Conservation (phyloP, 2,113 vertebrate genomes). For the Tragelaphus strepsiceros region DNA sequence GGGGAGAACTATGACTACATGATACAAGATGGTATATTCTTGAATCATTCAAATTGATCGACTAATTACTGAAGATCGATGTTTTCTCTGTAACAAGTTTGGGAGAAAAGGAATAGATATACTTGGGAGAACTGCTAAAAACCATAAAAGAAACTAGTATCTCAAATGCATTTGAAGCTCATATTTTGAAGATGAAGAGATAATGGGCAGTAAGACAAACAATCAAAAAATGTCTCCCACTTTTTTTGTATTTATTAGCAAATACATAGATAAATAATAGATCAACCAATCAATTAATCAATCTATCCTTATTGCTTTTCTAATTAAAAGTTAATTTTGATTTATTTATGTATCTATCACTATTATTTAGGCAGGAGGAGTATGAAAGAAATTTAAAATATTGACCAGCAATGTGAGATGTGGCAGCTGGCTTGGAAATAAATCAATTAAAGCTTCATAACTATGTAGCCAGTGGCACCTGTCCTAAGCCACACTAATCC, state of each 20-base stretch:
- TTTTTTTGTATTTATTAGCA: neutral
- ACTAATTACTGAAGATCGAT: neutral
- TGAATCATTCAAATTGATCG: neutral
- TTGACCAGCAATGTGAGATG: neutral
- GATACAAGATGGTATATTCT: neutral
- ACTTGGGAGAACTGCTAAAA: neutral
- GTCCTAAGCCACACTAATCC: neutral
- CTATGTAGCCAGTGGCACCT: slow-evolving; percentile 13
- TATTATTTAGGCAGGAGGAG: neutral
- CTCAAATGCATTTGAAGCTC: neutral
- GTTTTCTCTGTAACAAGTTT: neutral
- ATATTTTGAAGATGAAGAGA: neutral
- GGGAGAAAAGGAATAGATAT: neutral
- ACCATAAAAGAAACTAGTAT: neutral
- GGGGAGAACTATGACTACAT: neutral
- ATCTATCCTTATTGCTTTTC: neutral
- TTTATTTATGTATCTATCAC: neutral
- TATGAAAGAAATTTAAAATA: slow-evolving; percentile 33
- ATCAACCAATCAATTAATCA: neutral
- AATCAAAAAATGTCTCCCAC: neutral
- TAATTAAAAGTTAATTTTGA: slow-evolving; percentile 26
- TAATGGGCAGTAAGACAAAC: neutral
- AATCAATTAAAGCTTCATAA: slow-evolving; percentile 46
- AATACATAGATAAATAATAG: neutral
- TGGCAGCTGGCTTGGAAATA: slow-evolving; percentile 28